Evolutionary conservation across 2,888 invertebrate species (phyloP).

Genomic region (Isoperla grammatica): DNA sequence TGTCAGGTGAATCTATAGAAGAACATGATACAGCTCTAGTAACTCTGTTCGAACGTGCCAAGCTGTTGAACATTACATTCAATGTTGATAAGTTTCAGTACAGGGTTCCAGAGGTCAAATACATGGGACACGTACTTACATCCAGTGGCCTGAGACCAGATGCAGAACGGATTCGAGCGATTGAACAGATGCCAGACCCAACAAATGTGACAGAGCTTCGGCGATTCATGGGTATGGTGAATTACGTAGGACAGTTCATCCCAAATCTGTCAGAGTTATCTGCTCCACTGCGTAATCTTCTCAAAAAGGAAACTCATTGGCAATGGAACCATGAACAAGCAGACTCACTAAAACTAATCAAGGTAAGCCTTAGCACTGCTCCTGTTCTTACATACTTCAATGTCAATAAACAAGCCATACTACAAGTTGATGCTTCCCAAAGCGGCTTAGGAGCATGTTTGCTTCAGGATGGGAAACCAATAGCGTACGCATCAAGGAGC

Average conservation of each 20-base stretch:
- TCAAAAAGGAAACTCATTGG: constrained; percentile 22
- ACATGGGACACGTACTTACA: constrained; percentile 11
- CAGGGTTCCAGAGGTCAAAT: constrained; percentile 7
- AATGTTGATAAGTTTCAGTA: constrained; percentile 18
- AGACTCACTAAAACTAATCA: too few species aligned
- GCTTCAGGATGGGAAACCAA: too few species aligned
- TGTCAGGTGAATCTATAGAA: constrained; percentile 28
- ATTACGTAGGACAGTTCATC: constrained; percentile 35
- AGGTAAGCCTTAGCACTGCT: too few species aligned
- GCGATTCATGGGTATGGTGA: constrained; percentile 36
- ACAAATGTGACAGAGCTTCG: constrained; percentile 34
- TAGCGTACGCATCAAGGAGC: too few species aligned
- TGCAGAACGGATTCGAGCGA: not conserved
- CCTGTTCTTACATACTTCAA: too few species aligned
- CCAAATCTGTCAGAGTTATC: constrained; percentile 33
- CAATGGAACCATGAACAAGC: constrained; percentile 18
- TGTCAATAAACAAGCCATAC: too few species aligned
- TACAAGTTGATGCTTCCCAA: too few species aligned
- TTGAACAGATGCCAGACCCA: constrained; percentile 23
- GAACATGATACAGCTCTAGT: constrained; percentile 14
- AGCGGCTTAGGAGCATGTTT: too few species aligned
- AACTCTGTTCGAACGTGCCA: constrained; percentile 16
- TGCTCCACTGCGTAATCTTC: constrained; percentile 30
- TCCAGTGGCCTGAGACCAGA: not conserved
- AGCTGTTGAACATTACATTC: constrained; percentile 6